Base-by-base conservation (phyloP, 1,140 invertebrate genomes). In the Aphelenchoides avenae region DNA sequence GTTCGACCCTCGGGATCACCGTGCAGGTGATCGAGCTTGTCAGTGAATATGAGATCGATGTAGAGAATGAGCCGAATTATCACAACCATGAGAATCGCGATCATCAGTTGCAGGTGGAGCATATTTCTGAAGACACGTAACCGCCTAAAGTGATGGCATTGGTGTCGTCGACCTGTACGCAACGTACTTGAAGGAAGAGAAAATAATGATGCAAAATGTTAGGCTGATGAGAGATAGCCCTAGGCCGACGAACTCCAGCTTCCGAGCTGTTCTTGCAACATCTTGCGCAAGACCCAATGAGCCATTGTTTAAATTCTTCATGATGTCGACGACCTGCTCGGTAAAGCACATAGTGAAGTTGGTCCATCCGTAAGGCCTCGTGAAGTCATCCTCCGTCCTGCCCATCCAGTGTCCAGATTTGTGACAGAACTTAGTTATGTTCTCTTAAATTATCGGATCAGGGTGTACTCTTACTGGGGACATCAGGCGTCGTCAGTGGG, bases 71-170 rank as follows among this genome's bases (percentile, higher is more conserved):
- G 81, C 49, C 88, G 81, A n/a, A 90, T 85, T 24, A 87, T 74
- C 1, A 91, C 87, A 77, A 91, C 87, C 13, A 89, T 82, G 30
- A 88, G 80, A 82, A 90, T 89, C 0, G 89, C 87, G 1, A 87
- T 81, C 75, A 91, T 91, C 22, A 92, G 80, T 70, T 89, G 88
- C 73, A 87, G 86, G 74, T 92, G 89, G 49, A 92, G 89, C 50
- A 85, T 82, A 2, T 89, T 92, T 50, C 89, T 82, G 68, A 87
- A 88, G 68, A 91, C 91, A 54, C 86, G 82, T 27, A 92, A 76
- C 39, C 85, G 85, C 64, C 88, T 89, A 78, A n/a, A 71, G 67
- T 18, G 18, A 36, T 18, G 29, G 9, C 7, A 34, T 2, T 13
- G 11, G 20, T 22, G 1, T 13, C 6, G 26, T 52, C 11, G 29